Percentiles rank a stretch among this genome's conserved stretches.
Conservation (phyloP, 2,888 invertebrate genomes). For the Phymatocera aterrima region DNA sequence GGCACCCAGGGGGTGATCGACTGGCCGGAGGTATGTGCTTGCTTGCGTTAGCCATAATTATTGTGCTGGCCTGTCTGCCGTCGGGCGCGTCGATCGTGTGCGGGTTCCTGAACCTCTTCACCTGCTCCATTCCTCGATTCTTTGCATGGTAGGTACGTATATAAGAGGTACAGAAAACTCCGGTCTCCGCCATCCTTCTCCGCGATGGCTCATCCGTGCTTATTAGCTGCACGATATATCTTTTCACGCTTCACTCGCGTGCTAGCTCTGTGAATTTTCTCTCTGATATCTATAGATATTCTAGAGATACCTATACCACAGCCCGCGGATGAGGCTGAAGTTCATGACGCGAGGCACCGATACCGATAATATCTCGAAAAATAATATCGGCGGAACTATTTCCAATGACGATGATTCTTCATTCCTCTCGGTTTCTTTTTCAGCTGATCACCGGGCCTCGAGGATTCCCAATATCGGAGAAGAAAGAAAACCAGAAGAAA, state of each 20-base stretch:
- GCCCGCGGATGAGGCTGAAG: too few species aligned
- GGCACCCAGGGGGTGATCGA: constrained; percentile 42
- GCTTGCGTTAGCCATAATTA: constrained; percentile 30
- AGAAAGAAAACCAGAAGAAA: too few species aligned
- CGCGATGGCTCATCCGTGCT: not conserved
- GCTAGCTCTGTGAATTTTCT: not conserved
- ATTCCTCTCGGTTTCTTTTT: too few species aligned
- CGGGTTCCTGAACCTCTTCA: constrained; percentile 11
- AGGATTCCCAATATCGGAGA: too few species aligned
- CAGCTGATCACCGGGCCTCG: too few species aligned
- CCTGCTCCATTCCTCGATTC: constrained; percentile 27
- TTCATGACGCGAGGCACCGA: too few species aligned
- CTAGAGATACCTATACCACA: not conserved
- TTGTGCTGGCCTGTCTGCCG: constrained; percentile 30
- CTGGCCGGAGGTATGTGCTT: constrained; percentile 15
- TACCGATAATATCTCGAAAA: too few species aligned
- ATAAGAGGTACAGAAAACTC: not conserved
- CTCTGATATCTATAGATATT: not conserved
- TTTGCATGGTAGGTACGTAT: too few species aligned
- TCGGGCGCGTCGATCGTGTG: constrained; percentile 35
- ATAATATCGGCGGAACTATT: too few species aligned
- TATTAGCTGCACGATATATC: constrained; percentile 43
- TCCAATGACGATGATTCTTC: too few species aligned
- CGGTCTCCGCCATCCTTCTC: constrained; percentile 15
- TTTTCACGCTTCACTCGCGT: not conserved